A percentile compares a stretch with the other conserved stretches of the same genome.
Conservation (phyloP, 2,888 invertebrate species). For the Odontocerum albicorne region DNA sequence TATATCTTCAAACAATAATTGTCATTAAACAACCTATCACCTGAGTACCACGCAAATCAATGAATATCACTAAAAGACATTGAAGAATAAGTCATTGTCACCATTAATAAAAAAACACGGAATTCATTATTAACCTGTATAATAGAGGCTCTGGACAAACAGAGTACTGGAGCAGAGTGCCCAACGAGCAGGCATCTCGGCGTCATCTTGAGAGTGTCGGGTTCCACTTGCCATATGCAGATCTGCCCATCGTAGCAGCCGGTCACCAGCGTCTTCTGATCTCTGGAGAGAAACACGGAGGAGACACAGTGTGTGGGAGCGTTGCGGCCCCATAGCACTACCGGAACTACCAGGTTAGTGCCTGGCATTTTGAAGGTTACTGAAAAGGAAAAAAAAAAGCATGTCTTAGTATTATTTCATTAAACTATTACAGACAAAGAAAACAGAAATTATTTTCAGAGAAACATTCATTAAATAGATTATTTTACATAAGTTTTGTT, state of each 20-base stretch:
- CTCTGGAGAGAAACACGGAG: slow-evolving; percentile 86
- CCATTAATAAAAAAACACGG: no score
- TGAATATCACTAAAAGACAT: no score
- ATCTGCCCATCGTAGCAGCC: slow-evolving; percentile 99
- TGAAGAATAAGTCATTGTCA: no score
- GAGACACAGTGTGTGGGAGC: slow-evolving; percentile 97
- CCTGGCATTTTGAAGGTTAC: slow-evolving; percentile 63
- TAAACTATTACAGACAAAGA: no score
- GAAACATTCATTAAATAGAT: no score
- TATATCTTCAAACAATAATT: no score
- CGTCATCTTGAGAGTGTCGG: slow-evolving; percentile 82
- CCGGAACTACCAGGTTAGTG: slow-evolving; percentile 92
- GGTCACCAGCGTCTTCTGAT: slow-evolving; percentile 90
- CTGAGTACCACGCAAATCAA: no score
- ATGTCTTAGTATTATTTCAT: no score
- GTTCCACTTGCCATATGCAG: slow-evolving; percentile 85
- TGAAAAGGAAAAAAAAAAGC: not conserved
- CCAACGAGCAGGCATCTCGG: slow-evolving; percentile 91
- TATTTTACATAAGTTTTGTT: no score
- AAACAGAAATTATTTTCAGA: no score
- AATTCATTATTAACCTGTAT: slow-evolving; percentile 48
- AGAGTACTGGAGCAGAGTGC: slow-evolving; percentile 92
- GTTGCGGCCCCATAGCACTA: slow-evolving; percentile 95
- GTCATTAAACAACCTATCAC: no score
- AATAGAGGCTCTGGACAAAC: slow-evolving; percentile 82